phyloP scores from a whole-genome alignment of 1,140 invertebrate genomes.

The Nilaparvata lugens region DNA sequence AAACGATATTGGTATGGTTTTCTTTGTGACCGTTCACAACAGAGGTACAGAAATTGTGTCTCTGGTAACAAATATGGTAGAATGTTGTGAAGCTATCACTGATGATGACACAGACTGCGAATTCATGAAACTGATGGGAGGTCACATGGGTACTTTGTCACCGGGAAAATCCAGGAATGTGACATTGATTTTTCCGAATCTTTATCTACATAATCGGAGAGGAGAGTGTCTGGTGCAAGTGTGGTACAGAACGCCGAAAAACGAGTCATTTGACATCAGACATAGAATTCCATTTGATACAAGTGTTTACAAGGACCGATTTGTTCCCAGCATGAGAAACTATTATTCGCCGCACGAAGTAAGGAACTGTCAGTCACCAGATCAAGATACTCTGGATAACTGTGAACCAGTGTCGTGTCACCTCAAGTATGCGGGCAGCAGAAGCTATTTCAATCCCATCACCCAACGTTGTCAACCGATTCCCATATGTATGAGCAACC shows the following conservation, averaged over 20 bases:
- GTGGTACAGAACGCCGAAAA: neutral
- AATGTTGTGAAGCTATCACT: constrained; percentile 23
- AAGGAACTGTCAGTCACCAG: constrained; percentile 34
- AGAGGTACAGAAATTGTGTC: too few relatives aligned
- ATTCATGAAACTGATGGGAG: constrained; percentile 25
- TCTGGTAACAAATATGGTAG: constrained; percentile 18
- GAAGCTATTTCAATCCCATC: constrained; percentile 35
- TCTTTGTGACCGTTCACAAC: too few relatives aligned
- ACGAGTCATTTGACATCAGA: constrained; percentile 15
- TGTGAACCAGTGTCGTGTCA: constrained; percentile 43
- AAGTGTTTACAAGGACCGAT: neutral
- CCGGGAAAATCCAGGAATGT: constrained; percentile 19
- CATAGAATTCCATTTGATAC: neutral
- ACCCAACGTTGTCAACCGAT: constrained; percentile 36
- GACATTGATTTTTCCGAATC: constrained; percentile 22
- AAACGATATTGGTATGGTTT: too few relatives aligned
- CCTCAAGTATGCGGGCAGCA: constrained; percentile 40
- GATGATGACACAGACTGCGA: constrained; percentile 23
- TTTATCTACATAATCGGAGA: constrained; percentile 7
- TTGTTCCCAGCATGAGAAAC: neutral
- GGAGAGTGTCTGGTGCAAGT: constrained; percentile 9
- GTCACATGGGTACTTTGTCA: constrained; percentile 20
- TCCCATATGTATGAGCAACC: constrained; percentile 35
- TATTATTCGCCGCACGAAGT: constrained; percentile 24
- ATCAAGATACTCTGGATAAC: constrained; percentile 41